Conservation (phyloP, 2,888 invertebrate species). For the Belgica antarctica region DNA sequence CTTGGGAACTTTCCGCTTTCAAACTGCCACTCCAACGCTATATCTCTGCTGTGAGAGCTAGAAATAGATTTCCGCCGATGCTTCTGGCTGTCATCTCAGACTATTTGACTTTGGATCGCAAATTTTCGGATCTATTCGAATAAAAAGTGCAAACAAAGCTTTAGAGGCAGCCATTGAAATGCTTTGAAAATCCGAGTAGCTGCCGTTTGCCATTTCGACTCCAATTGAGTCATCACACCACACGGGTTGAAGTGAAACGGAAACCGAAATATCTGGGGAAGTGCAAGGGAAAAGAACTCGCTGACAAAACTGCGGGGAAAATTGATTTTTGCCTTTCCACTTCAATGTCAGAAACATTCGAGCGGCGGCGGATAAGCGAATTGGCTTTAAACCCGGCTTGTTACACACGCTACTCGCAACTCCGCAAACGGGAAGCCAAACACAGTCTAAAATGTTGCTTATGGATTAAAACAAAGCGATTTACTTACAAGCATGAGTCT, state of each 20-base stretch:
- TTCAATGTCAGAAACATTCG: slow-evolving; percentile 14
- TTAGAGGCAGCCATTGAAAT: neutral
- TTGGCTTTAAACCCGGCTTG: neutral
- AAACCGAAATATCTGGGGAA: neutral
- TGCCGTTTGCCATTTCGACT: slow-evolving; percentile 2
- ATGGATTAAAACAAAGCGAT: neutral
- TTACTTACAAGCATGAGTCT: slow-evolving; percentile 66
- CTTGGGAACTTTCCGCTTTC: too few species aligned
- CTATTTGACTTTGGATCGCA: too few species aligned
- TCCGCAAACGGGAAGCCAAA: neutral
- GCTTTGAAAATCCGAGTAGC: neutral
- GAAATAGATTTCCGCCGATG: too few species aligned
- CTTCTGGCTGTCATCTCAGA: too few species aligned
- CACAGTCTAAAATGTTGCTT: slow-evolving; percentile 35
- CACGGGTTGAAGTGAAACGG: neutral
- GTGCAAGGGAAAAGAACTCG: neutral
- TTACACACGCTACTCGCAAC: neutral
- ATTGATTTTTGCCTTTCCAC: neutral
- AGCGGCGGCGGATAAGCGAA: neutral
- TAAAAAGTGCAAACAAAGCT: too few species aligned
- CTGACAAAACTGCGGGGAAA: neutral
- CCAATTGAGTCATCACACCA: neutral
- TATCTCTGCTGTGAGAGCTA: too few species aligned
- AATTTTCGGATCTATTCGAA: too few species aligned
- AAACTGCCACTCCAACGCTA: too few species aligned